These are phyloP conservation scores for Anolis sagrei DNA, from an alignment of 2,113 vertebrate species.

Conservation along the genomic window DNA sequence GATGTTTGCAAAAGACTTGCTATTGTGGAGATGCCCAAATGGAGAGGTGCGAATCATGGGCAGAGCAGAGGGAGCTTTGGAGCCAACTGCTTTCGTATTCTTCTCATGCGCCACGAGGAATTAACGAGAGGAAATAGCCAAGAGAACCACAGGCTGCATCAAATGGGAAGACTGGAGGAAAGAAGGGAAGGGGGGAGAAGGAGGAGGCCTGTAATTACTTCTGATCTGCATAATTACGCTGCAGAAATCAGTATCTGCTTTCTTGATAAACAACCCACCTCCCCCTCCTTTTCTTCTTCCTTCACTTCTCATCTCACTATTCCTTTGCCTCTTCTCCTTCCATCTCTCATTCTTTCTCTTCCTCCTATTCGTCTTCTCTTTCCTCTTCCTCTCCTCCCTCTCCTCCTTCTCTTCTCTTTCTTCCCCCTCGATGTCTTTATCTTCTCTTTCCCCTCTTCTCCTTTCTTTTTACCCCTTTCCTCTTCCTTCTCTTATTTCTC, in stretches of 20 bases:
- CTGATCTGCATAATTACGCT: slow-evolving; percentile 71
- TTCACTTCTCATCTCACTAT: not conserved
- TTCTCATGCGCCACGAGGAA: slow-evolving; percentile 64
- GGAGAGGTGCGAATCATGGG: not conserved
- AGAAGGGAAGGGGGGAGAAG: slow-evolving; percentile 54
- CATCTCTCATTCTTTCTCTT: too few species aligned
- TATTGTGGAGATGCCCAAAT: not conserved
- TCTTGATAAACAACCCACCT: slow-evolving; percentile 53
- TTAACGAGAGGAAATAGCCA: slow-evolving; percentile 59
- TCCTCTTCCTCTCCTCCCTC: not conserved
- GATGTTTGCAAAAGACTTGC: too few species aligned
- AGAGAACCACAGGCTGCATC: slow-evolving; percentile 58
- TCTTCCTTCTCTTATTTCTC: too few species aligned
- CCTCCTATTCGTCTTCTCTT: not conserved
- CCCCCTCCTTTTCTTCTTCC: not conserved
- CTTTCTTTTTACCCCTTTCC: accelerated
- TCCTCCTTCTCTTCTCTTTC: not conserved
- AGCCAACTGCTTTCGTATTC: slow-evolving; percentile 56
- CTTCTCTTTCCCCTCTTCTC: not conserved
- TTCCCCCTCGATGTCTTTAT: too few species aligned
- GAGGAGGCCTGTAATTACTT: slow-evolving; percentile 70
- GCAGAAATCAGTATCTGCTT: slow-evolving; percentile 58
- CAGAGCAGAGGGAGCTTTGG: not conserved
- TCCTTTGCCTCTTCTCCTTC: not conserved
- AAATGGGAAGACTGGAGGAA: too few species aligned